Evolutionary conservation across 1,140 invertebrate species (phyloP), one percentile per base, ranked within the genome.

Genomic region (Venustaconcha ellipsiformis): DNA sequence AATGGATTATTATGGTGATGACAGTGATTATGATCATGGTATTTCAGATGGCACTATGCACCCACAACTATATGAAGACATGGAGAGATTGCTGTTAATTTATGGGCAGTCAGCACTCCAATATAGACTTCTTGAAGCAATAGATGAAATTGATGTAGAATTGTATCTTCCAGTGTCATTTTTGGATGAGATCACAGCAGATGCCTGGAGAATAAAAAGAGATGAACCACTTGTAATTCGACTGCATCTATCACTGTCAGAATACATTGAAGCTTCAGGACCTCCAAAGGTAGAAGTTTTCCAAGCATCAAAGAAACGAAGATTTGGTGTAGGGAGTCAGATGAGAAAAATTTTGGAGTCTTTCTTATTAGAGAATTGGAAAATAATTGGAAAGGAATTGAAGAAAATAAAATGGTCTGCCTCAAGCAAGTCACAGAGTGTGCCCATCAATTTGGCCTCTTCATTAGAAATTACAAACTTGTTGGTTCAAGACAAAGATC

Each of bases 91-190:
- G n/a, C 67, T 63, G 48, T 68, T 78, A 56, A 59, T 79, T 8
- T 81, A 82, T 68, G 74, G 78, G 30, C 78, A 83, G 17, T 60
- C 57, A 18, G 74, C 74, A 6, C 13, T 83, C 5, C 65, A 74
- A n/a, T 83, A 79, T 66, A 82, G 84, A 58, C 72, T 82, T 57
- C 80, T 86, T 68, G 82, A 78, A 63, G 73, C 80, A 11, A 83
- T 86, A 26, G 80, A 86, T 78, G 83, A 86, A 72, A 79, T 86
- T 67, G 84, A 86, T 60, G 72, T 84, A 26, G 82, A 83, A 48
- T 77, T 86, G 12, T 71, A 80, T 55, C 73, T 86, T 48, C 72
- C 71, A 60, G 23, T 86, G 14, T 71, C 71, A 60, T 82, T 84
- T 69, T 67, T 86, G 57, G 80, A 82, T 20, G 78, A 70, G 60